Conservation (phyloP, 2,797 vertebrate genomes). For the Astyanax mexicanus region DNA sequence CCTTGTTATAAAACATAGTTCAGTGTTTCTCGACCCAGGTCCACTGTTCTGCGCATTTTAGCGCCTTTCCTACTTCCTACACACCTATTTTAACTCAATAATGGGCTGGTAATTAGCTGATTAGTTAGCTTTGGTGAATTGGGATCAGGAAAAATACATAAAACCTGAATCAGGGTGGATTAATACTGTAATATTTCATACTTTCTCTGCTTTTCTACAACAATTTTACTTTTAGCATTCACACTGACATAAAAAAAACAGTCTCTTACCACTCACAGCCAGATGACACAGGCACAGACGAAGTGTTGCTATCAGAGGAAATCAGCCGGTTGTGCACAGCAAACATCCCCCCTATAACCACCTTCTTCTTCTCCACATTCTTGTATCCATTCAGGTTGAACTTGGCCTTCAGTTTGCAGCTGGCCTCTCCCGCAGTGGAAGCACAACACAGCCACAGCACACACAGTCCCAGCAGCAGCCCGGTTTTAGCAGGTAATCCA, state of each 20-base stretch:
- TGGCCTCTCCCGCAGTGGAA: slow-evolving; percentile 62
- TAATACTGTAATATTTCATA: too few relatives aligned
- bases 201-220: background rate
- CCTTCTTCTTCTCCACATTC: slow-evolving; percentile 78
- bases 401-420: slow-evolving; percentile 85
- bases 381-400: slow-evolving; percentile 87
- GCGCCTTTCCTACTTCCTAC: too few relatives aligned
- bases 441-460: slow-evolving; percentile 52
- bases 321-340: slow-evolving; percentile 80
- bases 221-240: too few relatives aligned
- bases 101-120: too few relatives aligned
- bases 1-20: too few relatives aligned
- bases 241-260: too few relatives aligned
- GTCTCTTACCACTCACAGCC: slow-evolving; percentile 83
- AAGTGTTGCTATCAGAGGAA: slow-evolving; percentile 75
- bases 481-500: slow-evolving; percentile 35
- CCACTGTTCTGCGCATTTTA: too few relatives aligned
- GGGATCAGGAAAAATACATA: too few relatives aligned
- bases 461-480: slow-evolving; percentile 70
- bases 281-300: slow-evolving; percentile 77
- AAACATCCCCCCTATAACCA: slow-evolving; percentile 86
- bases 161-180: too few relatives aligned
- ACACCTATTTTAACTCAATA: too few relatives aligned
- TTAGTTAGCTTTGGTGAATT: too few relatives aligned
- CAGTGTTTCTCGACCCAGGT: too few relatives aligned